A percentile compares a stretch with the other conserved stretches of the same genome.
These are phyloP conservation scores for Autographa gamma DNA, from an alignment of 2,888 invertebrate species.

Conservation along the genomic window DNA sequence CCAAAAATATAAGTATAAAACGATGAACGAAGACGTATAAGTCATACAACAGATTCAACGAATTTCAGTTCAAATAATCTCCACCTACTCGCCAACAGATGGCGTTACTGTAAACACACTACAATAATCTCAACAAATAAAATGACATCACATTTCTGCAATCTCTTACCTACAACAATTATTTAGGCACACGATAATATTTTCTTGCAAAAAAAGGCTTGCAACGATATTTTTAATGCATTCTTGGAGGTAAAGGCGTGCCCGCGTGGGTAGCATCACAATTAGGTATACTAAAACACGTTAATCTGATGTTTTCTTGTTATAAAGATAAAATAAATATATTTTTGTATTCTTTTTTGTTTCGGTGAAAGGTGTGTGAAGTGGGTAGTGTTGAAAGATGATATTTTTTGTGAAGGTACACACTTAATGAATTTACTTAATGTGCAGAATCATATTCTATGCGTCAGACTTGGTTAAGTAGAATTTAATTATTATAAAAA, in stretches of 20 bases:
- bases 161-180: slow-evolving; percentile 69
- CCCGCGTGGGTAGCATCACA: slow-evolving; percentile 78
- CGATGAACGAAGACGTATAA: neutral
- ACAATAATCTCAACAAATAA: slow-evolving; percentile 14
- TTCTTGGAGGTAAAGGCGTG: slow-evolving; percentile 75
- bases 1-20: neutral
- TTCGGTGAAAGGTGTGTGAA: slow-evolving; percentile 27
- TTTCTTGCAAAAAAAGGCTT: slow-evolving; percentile 78
- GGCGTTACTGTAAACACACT: slow-evolving; percentile 59
- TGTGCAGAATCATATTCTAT: neutral
- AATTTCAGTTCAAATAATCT: slow-evolving; percentile 14
- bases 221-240: slow-evolving; percentile 79
- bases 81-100: slow-evolving; percentile 73
- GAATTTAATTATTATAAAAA: neutral
- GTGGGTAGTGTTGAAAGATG: slow-evolving; percentile 31
- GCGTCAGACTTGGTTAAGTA: neutral
- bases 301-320: slow-evolving; percentile 69
- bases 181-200: slow-evolving; percentile 74
- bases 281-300: slow-evolving; percentile 71
- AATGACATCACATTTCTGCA: slow-evolving; percentile 68
- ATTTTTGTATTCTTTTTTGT: slow-evolving; percentile 39
- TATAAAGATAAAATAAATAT: slow-evolving; percentile 60
- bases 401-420: neutral
- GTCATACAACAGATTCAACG: neutral
- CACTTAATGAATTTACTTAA: neutral